A percentile compares a stretch with the other conserved stretches of the same genome.
These are phyloP conservation scores for Tapera naevia DNA, from an alignment of 2,797 vertebrate genomes.

Conservation along the genomic window DNA sequence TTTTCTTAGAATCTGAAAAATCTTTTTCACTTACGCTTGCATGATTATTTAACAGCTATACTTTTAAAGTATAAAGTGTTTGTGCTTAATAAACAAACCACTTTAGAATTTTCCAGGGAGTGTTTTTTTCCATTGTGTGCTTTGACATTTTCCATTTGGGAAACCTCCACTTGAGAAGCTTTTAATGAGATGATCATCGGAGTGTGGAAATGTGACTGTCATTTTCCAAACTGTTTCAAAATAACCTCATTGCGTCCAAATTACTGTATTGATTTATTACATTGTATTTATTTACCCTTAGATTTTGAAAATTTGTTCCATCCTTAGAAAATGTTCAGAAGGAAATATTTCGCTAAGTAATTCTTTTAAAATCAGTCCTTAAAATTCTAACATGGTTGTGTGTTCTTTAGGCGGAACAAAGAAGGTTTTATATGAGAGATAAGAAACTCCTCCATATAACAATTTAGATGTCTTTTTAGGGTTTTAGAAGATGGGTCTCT, in stretches of 20 bases:
- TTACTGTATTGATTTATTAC: not conserved
- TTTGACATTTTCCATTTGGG: conserved; percentile 30
- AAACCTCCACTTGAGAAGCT: not conserved
- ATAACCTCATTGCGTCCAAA: not conserved
- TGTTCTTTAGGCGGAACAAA: not conserved
- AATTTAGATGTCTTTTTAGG: not conserved
- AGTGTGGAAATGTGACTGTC: not conserved
- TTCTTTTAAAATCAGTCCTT: not conserved
- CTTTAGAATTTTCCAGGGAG: conserved; percentile 26
- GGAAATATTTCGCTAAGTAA: not conserved
- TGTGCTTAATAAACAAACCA: not conserved
- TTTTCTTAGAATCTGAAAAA: not conserved
- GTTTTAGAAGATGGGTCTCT: not conserved
- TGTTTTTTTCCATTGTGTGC: not conserved
- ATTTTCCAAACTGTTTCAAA: not conserved
- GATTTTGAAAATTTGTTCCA: not conserved
- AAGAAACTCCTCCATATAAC: not conserved
- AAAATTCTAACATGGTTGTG: not conserved
- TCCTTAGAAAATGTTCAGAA: not conserved
- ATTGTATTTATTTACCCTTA: not conserved
- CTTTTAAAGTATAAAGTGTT: not conserved
- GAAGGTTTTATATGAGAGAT: not conserved
- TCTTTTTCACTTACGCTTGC: not conserved
- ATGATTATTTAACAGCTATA: not conserved
- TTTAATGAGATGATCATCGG: not conserved